Conservation (phyloP, 2,888 invertebrate species). For the Calliopum simillimum region DNA sequence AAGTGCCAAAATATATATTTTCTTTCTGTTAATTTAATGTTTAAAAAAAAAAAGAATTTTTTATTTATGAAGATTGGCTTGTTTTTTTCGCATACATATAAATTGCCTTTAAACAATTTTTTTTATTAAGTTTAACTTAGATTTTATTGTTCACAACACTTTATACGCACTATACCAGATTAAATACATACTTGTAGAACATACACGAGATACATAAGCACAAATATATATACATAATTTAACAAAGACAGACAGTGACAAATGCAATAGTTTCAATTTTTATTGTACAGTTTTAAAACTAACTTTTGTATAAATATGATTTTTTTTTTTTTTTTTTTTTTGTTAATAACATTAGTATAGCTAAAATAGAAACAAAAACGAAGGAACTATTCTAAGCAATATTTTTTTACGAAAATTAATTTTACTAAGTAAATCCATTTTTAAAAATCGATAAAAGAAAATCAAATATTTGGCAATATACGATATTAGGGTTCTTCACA, state of each 20-base stretch:
- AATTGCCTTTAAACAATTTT: background rate
- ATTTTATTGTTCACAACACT: background rate
- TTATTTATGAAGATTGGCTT: background rate
- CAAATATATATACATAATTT: conserved; percentile 13
- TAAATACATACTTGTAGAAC: background rate
- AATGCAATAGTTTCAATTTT: conserved; percentile 31
- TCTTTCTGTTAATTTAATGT: conserved; percentile 21
- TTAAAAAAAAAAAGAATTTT: background rate
- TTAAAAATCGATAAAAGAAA: no score
- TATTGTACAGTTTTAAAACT: conserved; percentile 29
- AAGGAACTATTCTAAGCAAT: conserved; percentile 17
- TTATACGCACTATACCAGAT: background rate
- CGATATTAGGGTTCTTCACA: no score
- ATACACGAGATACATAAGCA: conserved; percentile 3
- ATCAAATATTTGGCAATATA: no score
- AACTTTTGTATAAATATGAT: conserved; percentile 2
- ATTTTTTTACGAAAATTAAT: conserved; percentile 26
- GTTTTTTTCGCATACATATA: background rate
- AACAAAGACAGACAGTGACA: conserved; percentile 11
- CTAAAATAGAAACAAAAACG: conserved; percentile 13
- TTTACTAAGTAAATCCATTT: background rate
- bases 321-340: background rate
- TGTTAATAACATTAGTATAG: conserved; percentile 25
- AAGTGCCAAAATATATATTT: conserved; percentile 62
- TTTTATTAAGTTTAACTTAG: background rate